Conservation (phyloP, 2,888 invertebrate genomes). For the Azorinus chamasolen region DNA sequence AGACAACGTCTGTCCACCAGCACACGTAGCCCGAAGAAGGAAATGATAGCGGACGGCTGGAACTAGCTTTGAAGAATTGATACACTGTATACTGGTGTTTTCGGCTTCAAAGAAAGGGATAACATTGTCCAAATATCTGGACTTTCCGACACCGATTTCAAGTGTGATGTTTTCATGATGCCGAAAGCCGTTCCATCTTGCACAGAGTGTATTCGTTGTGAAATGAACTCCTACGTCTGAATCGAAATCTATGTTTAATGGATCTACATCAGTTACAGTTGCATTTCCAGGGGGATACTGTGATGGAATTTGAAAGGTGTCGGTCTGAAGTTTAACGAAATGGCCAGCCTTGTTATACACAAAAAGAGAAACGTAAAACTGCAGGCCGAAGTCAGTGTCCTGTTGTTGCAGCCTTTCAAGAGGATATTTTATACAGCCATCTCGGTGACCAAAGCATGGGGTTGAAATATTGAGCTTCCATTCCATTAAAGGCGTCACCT, state of each 20-base stretch:
- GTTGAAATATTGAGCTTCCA: slow-evolving; percentile 4
- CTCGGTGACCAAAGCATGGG: neutral
- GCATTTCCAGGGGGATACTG: slow-evolving; percentile 52
- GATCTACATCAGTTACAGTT: slow-evolving; percentile 41
- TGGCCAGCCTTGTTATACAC: slow-evolving; percentile 55
- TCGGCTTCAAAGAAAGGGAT: neutral
- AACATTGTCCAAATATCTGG: neutral
- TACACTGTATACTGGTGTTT: slow-evolving; percentile 2
- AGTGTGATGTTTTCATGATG: slow-evolving; percentile 27
- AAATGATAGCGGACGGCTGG: slow-evolving; percentile 7
- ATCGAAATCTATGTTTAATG: neutral
- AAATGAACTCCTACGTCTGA: slow-evolving; percentile 26
- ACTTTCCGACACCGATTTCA: slow-evolving; percentile 25
- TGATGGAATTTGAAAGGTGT: slow-evolving; percentile 46
- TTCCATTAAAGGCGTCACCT: slow-evolving; percentile 8
- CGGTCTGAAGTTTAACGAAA: slow-evolving; percentile 17
- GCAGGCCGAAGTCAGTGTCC: slow-evolving; percentile 22
- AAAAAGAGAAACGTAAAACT: slow-evolving; percentile 28
- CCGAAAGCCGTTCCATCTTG: slow-evolving; percentile 26
- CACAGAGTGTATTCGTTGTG: slow-evolving; percentile 14
- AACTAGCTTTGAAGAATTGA: slow-evolving; percentile 3
- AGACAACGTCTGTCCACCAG: slow-evolving; percentile 38
- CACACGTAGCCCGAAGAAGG: slow-evolving; percentile 31
- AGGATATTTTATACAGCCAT: slow-evolving; percentile 25
- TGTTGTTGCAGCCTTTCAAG: slow-evolving; percentile 19